Base-by-base conservation (phyloP, 2,888 invertebrate genomes). In the Diaprepes abbreviatus region DNA sequence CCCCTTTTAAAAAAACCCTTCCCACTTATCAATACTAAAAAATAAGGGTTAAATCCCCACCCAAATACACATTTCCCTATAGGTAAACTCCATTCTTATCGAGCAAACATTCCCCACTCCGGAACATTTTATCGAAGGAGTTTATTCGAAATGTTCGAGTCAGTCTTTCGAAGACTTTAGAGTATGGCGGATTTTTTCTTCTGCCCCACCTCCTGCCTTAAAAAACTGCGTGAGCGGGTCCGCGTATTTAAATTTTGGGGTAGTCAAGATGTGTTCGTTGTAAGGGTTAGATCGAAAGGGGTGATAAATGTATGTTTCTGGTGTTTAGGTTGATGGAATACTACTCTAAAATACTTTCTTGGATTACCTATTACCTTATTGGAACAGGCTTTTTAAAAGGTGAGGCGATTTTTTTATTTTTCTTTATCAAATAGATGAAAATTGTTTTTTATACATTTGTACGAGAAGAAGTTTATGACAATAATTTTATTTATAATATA, bases 21-120 rank as follows among this genome's bases (percentile, higher is more conserved):
- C 54, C 54, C 35, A 21, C 9, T 60, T 40, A 33, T 24, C 33
- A 35, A 48, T 10, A 35, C 54, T 50, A 60, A 62, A 66, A 70
- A 71, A 65, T 43, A 28, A 71, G 43, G 66, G 71, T 66, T 71
- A 58, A 66, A 58, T 40, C 66, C 63, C 71, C 63, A 45, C 45
- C 54, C n/a, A 38, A 50, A 59, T 12, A 31, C 9, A 16, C 19
- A 52, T 67, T 54, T 62, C 33, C 43, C 48, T 55, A 36, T 67
- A 43, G 21, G 45, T 45, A 62, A 55, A 43, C 48, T 36, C 16
- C 35, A 48, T 60, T 62, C 36, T 48, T 36, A 48, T 45, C 45
- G 59, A 45, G 43, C 36, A 24, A 10, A 31, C 28, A 33, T 5
- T 57, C 64, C 68, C 68, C 68, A 69, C 68, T 19, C 38, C 17